Conservation (phyloP, 2,113 vertebrate genomes). For the Trogon melanurus region DNA sequence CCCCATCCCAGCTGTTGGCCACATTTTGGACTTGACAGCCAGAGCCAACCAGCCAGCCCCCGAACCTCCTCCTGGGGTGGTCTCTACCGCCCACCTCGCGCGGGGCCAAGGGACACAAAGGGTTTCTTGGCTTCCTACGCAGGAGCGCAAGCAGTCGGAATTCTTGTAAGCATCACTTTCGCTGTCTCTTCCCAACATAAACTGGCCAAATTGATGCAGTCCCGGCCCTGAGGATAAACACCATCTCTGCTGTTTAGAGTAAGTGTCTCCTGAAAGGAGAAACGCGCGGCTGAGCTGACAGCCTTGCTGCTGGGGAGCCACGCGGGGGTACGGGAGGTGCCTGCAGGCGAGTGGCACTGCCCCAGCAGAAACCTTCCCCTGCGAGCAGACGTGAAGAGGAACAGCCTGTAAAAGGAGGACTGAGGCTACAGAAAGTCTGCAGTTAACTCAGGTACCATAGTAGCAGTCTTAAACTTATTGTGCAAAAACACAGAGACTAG, state of each 20-base stretch:
- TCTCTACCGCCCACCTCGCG: neutral
- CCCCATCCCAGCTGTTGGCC: neutral
- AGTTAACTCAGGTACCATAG: neutral
- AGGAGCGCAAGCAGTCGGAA: neutral
- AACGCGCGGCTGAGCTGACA: neutral
- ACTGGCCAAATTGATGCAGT: neutral
- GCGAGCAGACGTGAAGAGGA: neutral
- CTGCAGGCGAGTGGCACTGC: neutral
- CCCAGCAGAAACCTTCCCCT: neutral
- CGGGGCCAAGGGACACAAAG: accelerated
- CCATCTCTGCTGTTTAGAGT: neutral
- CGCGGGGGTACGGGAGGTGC: accelerated
- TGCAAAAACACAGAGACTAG: neutral
- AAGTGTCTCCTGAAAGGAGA: neutral
- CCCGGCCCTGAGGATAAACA: neutral
- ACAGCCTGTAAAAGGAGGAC: neutral
- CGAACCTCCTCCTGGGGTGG: neutral
- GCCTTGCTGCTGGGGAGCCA: neutral
- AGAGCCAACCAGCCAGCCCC: neutral
- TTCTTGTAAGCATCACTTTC: neutral
- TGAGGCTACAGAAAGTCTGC: neutral
- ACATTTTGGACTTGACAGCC: neutral
- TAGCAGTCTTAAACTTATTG: neutral
- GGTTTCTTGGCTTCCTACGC: neutral
- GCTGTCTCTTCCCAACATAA: neutral